Percentiles rank a stretch among this genome's conserved stretches.
Conservation (phyloP, 2,888 invertebrate genomes). For the Endomychus coccineus region DNA sequence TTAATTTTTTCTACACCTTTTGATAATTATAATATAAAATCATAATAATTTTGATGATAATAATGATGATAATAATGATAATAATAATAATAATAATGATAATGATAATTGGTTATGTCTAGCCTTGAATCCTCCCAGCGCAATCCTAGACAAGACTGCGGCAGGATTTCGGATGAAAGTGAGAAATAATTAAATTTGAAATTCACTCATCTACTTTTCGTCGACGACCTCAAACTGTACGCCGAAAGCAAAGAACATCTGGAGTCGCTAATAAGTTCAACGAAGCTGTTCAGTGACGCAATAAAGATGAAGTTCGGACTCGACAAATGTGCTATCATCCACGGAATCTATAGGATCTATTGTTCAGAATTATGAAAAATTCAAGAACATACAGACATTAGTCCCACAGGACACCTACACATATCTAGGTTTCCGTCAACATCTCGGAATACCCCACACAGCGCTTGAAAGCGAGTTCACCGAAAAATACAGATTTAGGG, state of each 20-base stretch:
- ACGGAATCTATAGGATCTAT: no score
- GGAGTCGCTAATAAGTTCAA: slow-evolving; percentile 4
- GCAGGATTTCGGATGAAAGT: no score
- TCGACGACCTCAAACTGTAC: slow-evolving; percentile 22
- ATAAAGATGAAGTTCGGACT: slow-evolving; percentile 9
- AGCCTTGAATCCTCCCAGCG: no score
- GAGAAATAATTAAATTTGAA: no score
- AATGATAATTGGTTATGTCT: no score
- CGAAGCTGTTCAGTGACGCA: slow-evolving; percentile 7
- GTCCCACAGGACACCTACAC: slow-evolving; percentile 4
- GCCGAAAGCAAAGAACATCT: slow-evolving; percentile 7
- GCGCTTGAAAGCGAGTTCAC: slow-evolving; percentile 4
- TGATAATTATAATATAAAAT: no score
- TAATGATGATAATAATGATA: no score
- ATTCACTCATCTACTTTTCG: slow-evolving; percentile 19
- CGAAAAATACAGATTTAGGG: slow-evolving; percentile 7
- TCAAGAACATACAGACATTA: slow-evolving; percentile 4
- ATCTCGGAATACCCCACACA: not conserved
- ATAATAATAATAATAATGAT: no score
- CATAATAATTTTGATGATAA: no score
- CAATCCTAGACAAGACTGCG: no score
- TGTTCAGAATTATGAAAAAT: no score
- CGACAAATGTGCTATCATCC: slow-evolving; percentile 1
- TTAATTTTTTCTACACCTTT: no score
- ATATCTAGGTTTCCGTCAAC: slow-evolving; percentile 11